Percentiles rank a stretch among this genome's conserved stretches.
These are phyloP conservation scores for Crioceris asparagi DNA, from an alignment of 2,888 invertebrate genomes.

Conservation along the genomic window DNA sequence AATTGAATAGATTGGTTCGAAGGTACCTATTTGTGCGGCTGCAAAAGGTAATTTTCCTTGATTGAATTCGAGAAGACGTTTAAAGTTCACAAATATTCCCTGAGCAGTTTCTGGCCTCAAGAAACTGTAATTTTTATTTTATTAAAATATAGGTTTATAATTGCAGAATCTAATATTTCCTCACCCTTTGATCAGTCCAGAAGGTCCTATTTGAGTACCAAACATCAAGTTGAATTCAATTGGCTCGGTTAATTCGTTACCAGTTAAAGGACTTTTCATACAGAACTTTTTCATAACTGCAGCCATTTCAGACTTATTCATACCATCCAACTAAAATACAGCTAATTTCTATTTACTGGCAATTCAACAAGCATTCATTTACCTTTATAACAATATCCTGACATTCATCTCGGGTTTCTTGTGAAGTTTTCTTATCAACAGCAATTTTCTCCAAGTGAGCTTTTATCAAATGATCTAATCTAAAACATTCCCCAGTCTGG, in stretches of 20 bases:
- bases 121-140: slow-evolving; percentile 43
- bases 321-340: slow-evolving; percentile 63
- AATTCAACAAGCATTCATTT: slow-evolving; percentile 15
- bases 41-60: slow-evolving; percentile 94
- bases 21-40: slow-evolving; percentile 92
- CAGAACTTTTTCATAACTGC: slow-evolving; percentile 72
- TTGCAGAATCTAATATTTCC: slow-evolving; percentile 6
- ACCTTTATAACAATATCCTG: slow-evolving; percentile 66
- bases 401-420: slow-evolving; percentile 61
- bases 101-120: slow-evolving; percentile 98
- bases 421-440: slow-evolving; percentile 70
- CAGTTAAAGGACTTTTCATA: slow-evolving; percentile 92
- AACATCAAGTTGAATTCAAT: slow-evolving; percentile 99
- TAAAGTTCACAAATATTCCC: slow-evolving; percentile 99
- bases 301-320: slow-evolving; percentile 83
- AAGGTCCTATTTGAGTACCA: slow-evolving; percentile 93
- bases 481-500: slow-evolving; percentile 93
- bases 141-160: background rate
- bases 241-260: slow-evolving; percentile 90
- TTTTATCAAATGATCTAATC: slow-evolving; percentile 96
- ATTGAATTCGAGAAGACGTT: slow-evolving; percentile 92
- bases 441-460: slow-evolving; percentile 79
- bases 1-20: background rate
- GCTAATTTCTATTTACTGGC: slow-evolving; percentile 1
- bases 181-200: slow-evolving; percentile 82